Conservation (phyloP, 2,113 vertebrate species). For the Macroglossus sobrinus region DNA sequence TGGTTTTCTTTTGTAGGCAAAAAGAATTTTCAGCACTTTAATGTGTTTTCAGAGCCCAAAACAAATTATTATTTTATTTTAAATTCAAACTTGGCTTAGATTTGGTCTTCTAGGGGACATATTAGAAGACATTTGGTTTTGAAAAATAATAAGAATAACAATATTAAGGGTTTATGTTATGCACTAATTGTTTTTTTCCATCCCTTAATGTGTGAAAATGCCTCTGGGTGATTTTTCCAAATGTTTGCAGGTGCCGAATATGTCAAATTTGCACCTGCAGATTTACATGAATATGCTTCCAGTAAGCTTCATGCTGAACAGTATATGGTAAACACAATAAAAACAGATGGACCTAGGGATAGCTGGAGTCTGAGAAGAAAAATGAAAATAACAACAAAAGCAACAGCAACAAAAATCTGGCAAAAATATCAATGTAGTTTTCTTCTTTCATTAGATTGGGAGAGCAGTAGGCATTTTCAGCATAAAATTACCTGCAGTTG, state of each 20-base stretch:
- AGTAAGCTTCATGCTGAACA: not conserved
- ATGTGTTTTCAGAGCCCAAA: constrained; percentile 24
- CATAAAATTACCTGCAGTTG: not conserved
- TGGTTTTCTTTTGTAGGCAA: constrained; percentile 23
- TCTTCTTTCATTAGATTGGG: not conserved
- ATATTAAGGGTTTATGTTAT: constrained; percentile 16
- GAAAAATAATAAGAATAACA: constrained; percentile 37
- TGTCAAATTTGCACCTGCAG: constrained; percentile 28
- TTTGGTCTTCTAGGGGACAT: constrained; percentile 48
- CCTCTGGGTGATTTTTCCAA: not conserved
- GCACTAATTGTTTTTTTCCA: not conserved
- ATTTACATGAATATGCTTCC: constrained; percentile 29
- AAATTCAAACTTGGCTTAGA: constrained; percentile 52
- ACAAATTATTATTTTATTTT: constrained; percentile 52
- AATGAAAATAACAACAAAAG: not conserved
- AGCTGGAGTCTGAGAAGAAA: not conserved
- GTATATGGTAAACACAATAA: not conserved
- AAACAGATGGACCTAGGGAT: not conserved
- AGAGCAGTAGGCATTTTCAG: not conserved
- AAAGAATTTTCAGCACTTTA: constrained; percentile 29
- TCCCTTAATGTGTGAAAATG: not conserved
- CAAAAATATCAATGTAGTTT: not conserved
- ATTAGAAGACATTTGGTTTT: not conserved
- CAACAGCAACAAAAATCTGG: not conserved
- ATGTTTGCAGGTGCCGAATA: not conserved